These are phyloP conservation scores for Speoplatyrhinus poulsoni DNA, from an alignment of 2,113 vertebrate species.

Conservation along the genomic window DNA sequence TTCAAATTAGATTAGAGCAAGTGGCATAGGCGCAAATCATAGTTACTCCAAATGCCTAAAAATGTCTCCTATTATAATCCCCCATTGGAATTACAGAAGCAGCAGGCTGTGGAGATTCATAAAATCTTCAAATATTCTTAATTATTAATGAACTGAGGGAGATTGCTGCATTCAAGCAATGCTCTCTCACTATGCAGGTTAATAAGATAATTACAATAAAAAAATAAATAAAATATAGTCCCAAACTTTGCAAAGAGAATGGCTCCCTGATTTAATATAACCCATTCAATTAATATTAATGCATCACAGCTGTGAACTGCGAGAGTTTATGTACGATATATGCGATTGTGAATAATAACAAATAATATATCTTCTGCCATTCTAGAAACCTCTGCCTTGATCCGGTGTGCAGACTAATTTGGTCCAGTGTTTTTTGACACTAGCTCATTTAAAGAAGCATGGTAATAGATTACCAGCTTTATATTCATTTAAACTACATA, in stretches of 20 bases:
- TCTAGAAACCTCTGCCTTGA: too few species aligned
- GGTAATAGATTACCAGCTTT: too few species aligned
- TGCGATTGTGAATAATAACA: too few species aligned
- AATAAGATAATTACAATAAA: constrained; percentile 9
- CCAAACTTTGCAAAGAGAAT: not conserved
- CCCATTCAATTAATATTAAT: not conserved
- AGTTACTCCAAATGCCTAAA: not conserved
- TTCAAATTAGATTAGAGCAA: too few species aligned
- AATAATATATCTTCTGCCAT: too few species aligned
- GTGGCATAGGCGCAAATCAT: too few species aligned
- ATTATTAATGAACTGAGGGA: constrained; percentile 56
- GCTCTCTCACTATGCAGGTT: constrained; percentile 8
- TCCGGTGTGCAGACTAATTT: too few species aligned
- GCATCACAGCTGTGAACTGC: not conserved
- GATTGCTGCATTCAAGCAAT: not conserved
- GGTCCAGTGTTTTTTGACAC: too few species aligned
- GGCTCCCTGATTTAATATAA: not conserved
- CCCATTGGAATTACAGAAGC: constrained; percentile 31
- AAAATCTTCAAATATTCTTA: constrained; percentile 50
- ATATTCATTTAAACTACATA: too few species aligned
- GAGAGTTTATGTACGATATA: too few species aligned
- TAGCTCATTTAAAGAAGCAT: too few species aligned
- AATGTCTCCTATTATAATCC: constrained; percentile 26
- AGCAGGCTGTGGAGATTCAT: constrained; percentile 44
- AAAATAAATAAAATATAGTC: not conserved